Percentiles rank a stretch among this genome's conserved stretches.
Conservation (phyloP, 30 jellyfish, hydroid and myxozoan genomes). For the Hydra vulgaris region DNA sequence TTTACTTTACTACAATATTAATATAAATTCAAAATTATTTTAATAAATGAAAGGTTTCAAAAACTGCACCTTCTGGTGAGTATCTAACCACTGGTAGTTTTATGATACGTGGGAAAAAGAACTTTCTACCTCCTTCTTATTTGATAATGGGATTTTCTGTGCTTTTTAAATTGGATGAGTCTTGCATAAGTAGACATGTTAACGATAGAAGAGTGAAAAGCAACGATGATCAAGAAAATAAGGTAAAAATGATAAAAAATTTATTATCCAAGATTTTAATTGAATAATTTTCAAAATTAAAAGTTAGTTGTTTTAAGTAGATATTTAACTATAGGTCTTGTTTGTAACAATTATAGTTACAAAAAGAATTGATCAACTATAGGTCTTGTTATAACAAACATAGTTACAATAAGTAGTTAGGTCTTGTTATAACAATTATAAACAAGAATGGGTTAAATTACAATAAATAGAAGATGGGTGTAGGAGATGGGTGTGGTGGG, state of each 20-base stretch:
- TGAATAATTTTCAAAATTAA: too few species aligned
- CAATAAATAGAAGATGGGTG: too few species aligned
- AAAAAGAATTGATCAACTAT: too few species aligned
- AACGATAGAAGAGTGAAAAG: constrained; percentile 55
- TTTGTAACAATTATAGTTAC: too few species aligned
- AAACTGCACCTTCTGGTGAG: constrained; percentile 99
- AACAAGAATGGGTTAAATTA: too few species aligned
- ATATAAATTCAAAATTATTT: not conserved
- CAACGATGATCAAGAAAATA: constrained; percentile 24
- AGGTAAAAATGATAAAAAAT: not conserved
- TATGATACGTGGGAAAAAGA: constrained; percentile 96
- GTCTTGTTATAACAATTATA: too few species aligned
- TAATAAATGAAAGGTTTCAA: constrained; percentile 60
- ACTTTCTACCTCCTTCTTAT: constrained; percentile 79
- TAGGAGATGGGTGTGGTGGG: too few species aligned
- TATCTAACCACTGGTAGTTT: constrained; percentile 95
- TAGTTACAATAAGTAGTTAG: too few species aligned
- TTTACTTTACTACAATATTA: too few species aligned
- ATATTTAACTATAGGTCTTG: too few species aligned
- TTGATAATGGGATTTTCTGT: constrained; percentile 92
- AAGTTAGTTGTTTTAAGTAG: too few species aligned
- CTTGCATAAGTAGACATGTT: constrained; percentile 52
- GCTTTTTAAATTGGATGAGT: constrained; percentile 74
- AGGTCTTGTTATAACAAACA: too few species aligned
- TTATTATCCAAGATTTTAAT: not conserved